Percentiles rank a stretch among this genome's conserved stretches.
phyloP scores from a whole-genome alignment of 1,140 invertebrate species.

The Bombus sibiricus region DNA sequence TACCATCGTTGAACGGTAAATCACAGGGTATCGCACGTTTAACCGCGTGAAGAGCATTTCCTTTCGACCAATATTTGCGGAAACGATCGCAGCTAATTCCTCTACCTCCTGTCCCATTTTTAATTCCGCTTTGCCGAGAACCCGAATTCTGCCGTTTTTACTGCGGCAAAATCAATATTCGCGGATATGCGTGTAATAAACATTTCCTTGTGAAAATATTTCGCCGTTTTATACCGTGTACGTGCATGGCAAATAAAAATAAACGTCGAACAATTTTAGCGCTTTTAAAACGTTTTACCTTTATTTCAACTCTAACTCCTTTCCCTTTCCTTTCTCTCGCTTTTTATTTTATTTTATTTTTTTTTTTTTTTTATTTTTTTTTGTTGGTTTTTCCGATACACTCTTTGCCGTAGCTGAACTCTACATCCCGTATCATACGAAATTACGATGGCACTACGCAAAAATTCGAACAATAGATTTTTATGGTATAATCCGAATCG shows the following conservation, averaged over 20 bases:
- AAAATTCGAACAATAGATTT: constrained; percentile 41
- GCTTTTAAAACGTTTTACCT: not conserved
- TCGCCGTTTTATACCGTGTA: not conserved
- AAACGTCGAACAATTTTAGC: not conserved
- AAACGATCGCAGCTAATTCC: not conserved
- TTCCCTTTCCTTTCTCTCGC: not conserved
- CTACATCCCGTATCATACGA: not conserved
- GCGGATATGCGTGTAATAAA: not conserved
- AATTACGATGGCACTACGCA: not conserved
- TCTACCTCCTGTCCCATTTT: not conserved
- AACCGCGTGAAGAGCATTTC: not conserved
- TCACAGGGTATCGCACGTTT: constrained; percentile 5
- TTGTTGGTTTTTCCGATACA: not conserved
- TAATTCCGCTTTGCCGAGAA: not conserved
- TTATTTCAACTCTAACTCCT: not conserved
- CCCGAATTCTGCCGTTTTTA: not conserved
- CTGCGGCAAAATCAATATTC: not conserved
- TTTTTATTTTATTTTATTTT: too few relatives aligned
- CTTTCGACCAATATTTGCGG: not conserved
- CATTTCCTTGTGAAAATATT: constrained; percentile 13
- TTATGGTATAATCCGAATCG: constrained; percentile 12
- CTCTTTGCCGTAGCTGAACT: not conserved
- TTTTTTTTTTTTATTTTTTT: not conserved
- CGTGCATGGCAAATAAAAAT: not conserved
- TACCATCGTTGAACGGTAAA: constrained; percentile 20